Conservation (phyloP, 2,113 vertebrate species). For the Phalacrocorax aristotelis region DNA sequence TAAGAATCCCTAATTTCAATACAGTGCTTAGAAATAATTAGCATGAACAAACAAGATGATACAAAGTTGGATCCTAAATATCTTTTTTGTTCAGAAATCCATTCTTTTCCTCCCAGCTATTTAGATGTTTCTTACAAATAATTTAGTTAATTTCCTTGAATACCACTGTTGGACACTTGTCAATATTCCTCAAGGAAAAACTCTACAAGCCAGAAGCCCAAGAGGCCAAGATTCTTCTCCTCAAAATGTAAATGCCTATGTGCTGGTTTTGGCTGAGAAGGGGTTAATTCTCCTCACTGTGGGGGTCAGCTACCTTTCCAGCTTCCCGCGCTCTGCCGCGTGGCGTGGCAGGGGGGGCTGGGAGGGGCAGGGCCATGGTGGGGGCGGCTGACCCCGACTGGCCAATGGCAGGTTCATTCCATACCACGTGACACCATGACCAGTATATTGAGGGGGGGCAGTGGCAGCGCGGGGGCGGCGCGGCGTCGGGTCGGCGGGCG, state of each 20-base stretch:
- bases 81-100: background rate
- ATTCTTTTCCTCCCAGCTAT: background rate
- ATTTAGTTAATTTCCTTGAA: conserved; percentile 13
- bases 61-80: background rate
- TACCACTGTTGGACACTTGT: background rate
- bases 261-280: too few relatives aligned
- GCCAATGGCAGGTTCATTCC: too few relatives aligned
- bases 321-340: too few relatives aligned
- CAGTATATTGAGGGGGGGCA: too few relatives aligned
- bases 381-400: too few relatives aligned
- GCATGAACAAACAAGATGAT: background rate
- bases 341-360: too few relatives aligned
- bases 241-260: background rate
- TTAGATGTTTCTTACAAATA: background rate
- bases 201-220: background rate
- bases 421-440: too few relatives aligned
- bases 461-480: too few relatives aligned
- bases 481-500: too few relatives aligned
- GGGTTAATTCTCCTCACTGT: too few relatives aligned
- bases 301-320: too few relatives aligned
- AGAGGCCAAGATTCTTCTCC: conserved; percentile 4
- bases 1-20: background rate
- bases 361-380: too few relatives aligned
- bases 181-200: conserved; percentile 33
- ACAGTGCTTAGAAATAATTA: background rate